phyloP scores from a whole-genome alignment of 2,888 invertebrate genomes.

The Ornithoptera alexandrae region DNA sequence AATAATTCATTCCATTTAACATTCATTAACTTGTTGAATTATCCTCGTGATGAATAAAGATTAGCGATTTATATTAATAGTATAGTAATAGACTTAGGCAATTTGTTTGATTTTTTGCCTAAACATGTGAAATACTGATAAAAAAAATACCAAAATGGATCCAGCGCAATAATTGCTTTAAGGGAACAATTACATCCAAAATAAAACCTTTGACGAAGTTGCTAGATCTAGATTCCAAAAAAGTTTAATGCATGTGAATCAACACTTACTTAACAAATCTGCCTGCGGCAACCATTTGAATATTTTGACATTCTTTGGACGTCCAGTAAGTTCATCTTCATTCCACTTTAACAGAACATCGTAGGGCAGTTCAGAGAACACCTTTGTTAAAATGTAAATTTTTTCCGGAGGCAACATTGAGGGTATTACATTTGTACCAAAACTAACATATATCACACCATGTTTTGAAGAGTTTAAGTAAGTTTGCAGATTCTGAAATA shows the following conservation, averaged over 20 bases:
- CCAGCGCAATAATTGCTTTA: background rate
- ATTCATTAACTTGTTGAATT: too few relatives aligned
- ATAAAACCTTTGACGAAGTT: too few relatives aligned
- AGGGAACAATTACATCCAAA: too few relatives aligned
- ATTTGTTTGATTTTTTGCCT: too few relatives aligned
- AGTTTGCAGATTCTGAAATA: slow-evolving; percentile 38
- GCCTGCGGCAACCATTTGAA: slow-evolving; percentile 61
- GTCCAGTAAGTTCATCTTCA: slow-evolving; percentile 32
- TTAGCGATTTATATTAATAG: too few relatives aligned
- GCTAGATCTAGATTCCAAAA: too few relatives aligned
- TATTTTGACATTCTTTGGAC: slow-evolving; percentile 55
- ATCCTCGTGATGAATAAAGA: too few relatives aligned
- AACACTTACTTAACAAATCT: slow-evolving; percentile 47
- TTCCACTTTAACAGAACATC: slow-evolving; percentile 63
- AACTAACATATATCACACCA: slow-evolving; percentile 56
- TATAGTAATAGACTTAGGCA: too few relatives aligned
- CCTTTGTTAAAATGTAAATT: slow-evolving; percentile 39
- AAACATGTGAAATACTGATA: too few relatives aligned
- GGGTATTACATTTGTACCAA: slow-evolving; percentile 52
- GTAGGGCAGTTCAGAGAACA: slow-evolving; percentile 53
- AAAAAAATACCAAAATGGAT: background rate
- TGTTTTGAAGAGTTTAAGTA: slow-evolving; percentile 42
- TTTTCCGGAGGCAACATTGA: slow-evolving; percentile 42
- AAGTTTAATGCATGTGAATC: too few relatives aligned
- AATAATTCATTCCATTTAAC: background rate